Percentiles rank a stretch among this genome's conserved stretches.
phyloP scores from a whole-genome alignment of 2,888 invertebrate species.

The Galerucella nymphaeae region DNA sequence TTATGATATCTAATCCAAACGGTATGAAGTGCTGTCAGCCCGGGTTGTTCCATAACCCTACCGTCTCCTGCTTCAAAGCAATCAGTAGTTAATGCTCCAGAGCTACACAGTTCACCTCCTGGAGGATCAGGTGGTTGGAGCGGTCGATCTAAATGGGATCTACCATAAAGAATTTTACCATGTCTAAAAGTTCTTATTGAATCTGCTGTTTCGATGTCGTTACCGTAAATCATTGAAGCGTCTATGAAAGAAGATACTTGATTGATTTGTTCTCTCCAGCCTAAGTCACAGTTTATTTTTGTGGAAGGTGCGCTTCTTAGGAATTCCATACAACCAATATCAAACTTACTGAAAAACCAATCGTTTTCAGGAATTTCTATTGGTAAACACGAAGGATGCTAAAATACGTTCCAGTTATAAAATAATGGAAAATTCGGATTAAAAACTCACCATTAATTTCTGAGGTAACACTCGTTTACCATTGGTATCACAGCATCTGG shows the following conservation, averaged over 20 bases:
- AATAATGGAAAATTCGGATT: not conserved
- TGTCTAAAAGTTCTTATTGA: slow-evolving; percentile 80
- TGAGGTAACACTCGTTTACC: slow-evolving; percentile 72
- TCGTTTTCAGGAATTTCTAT: slow-evolving; percentile 80
- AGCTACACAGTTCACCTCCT: slow-evolving; percentile 74
- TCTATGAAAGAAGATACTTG: slow-evolving; percentile 86
- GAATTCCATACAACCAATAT: slow-evolving; percentile 84
- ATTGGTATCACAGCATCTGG: slow-evolving; percentile 78
- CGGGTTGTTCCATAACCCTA: slow-evolving; percentile 84
- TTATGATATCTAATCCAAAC: slow-evolving; percentile 81
- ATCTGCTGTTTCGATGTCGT: slow-evolving; percentile 78
- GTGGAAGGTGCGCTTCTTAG: slow-evolving; percentile 85
- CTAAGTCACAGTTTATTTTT: slow-evolving; percentile 81
- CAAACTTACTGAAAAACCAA: slow-evolving; percentile 77
- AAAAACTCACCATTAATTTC: slow-evolving; percentile 70
- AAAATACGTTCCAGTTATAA: slow-evolving; percentile 50
- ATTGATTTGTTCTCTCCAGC: slow-evolving; percentile 87
- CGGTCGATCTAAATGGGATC: slow-evolving; percentile 68
- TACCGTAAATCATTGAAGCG: slow-evolving; percentile 85
- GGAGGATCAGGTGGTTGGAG: slow-evolving; percentile 68
- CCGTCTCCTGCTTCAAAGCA: slow-evolving; percentile 85
- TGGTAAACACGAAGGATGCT: slow-evolving; percentile 89
- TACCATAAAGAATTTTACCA: slow-evolving; percentile 66
- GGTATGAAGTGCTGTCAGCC: slow-evolving; percentile 79
- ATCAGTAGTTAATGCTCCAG: slow-evolving; percentile 77